Base-by-base conservation (phyloP, 37 sponge, comb jelly and placozoan genomes). In the Chondrilla cf. caribensis region DNA sequence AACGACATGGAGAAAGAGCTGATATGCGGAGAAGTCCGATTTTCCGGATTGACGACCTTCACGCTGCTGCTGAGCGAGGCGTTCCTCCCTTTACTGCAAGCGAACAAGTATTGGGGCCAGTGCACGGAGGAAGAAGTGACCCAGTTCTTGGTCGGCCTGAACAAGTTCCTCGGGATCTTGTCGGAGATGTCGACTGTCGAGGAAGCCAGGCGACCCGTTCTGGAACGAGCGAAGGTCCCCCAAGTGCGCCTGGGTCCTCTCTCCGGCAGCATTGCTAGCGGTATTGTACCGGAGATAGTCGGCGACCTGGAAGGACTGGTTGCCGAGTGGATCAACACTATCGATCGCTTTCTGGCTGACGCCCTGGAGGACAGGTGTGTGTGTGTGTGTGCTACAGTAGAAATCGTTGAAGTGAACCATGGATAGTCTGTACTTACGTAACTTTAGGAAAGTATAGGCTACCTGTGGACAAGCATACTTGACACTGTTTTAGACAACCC, bases 321-420 rank as follows among this genome's bases (percentile, higher is more conserved):
- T 17, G 77, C 58, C 11, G 95, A 89, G 58, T 97, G 97, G 95
- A 89, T 89, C 17, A 54, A 58, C 21, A 82, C 90, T 41, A 94
- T 89, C 54, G 95, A 97, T 79, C 83, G 84, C 31, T 73, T 92
- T 26, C 87, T 97, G 11, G 44, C 89, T 33, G 90, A 93, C 0
- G 84, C 87, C 2, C 85, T 84, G 41, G 92, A 97, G 75, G 97
- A 97, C 24, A 97, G 95, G 97, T 93, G 58, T 4, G 58, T 31
- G 19, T 18, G 57, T 11, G 11, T 55, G 11, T 55, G n/a, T n/a
- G n/a, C n/a, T n/a, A n/a, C n/a, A n/a, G n/a, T n/a, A n/a, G n/a
- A n/a, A n/a, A n/a, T n/a, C n/a, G n/a, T n/a, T n/a, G n/a, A n/a
- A n/a, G n/a, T n/a, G n/a, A n/a, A n/a, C n/a, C n/a, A n/a, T n/a